A percentile compares a stretch with the other conserved stretches of the same genome.
Evolutionary conservation across 2,113 vertebrate genomes (phyloP).

Genomic region (Pseudorhombus dupliciocellatus): DNA sequence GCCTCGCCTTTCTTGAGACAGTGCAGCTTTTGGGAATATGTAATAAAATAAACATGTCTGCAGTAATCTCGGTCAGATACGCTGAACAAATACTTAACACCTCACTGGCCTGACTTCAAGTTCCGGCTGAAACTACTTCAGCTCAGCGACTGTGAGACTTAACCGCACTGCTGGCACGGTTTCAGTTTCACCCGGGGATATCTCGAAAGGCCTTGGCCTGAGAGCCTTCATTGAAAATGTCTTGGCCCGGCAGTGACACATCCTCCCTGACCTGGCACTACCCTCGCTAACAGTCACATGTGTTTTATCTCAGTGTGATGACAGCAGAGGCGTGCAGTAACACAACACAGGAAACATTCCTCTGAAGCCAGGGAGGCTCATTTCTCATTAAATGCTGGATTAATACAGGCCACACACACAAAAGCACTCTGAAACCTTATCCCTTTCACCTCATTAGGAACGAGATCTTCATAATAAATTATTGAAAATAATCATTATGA

Average conservation of each 20-base stretch:
- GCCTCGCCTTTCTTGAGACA: constrained; percentile 16
- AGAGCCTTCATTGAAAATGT: constrained; percentile 17
- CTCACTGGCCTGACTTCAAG: constrained; percentile 15
- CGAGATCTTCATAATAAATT: too few relatives aligned
- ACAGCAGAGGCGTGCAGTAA: constrained; percentile 15
- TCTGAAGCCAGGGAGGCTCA: not conserved
- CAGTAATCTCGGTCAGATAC: constrained; percentile 52
- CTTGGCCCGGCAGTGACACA: constrained; percentile 24
- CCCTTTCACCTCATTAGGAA: too few relatives aligned
- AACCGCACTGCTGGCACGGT: constrained; percentile 28
- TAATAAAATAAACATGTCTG: constrained; percentile 39
- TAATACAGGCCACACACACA: not conserved
- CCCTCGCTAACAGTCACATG: constrained; percentile 25
- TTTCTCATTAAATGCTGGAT: constrained; percentile 1
- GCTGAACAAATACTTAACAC: constrained; percentile 55
- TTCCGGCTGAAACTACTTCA: constrained; percentile 42
- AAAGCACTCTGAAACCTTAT: not conserved
- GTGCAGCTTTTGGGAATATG: constrained; percentile 11
- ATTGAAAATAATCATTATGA: too few relatives aligned
- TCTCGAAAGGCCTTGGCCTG: constrained; percentile 36
- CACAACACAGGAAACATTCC: constrained; percentile 10
- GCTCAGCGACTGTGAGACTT: constrained; percentile 37
- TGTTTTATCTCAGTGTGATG: constrained; percentile 38
- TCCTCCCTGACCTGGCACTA: constrained; percentile 36
- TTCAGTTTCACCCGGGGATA: constrained; percentile 42